Percentiles rank a stretch among this genome's conserved stretches.
These are phyloP conservation scores for Bhutanitis thaidina DNA, from an alignment of 2,888 invertebrate species.

Conservation along the genomic window DNA sequence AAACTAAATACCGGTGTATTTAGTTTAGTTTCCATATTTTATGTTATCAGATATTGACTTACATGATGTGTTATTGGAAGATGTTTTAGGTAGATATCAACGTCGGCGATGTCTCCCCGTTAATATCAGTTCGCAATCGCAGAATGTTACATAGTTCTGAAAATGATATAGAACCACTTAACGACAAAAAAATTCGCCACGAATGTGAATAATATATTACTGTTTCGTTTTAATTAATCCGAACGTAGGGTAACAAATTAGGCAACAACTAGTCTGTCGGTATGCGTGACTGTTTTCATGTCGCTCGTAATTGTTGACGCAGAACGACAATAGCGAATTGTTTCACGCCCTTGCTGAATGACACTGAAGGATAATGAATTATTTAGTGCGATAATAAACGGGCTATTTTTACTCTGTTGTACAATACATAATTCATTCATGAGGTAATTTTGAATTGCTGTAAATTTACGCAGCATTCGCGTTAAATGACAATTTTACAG, in stretches of 20 bases:
- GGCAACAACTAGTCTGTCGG: slow-evolving; percentile 6
- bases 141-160: too few species aligned
- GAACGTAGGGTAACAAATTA: slow-evolving; percentile 5
- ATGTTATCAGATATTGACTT: too few species aligned
- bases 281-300: slow-evolving; percentile 16
- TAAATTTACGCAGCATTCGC: too few species aligned
- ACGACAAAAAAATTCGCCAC: too few species aligned
- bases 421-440: neutral
- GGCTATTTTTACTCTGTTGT: slow-evolving; percentile 1
- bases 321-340: slow-evolving; percentile 8
- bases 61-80: too few species aligned
- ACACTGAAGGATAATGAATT: slow-evolving; percentile 11
- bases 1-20: too few species aligned
- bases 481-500: too few species aligned
- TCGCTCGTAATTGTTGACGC: slow-evolving; percentile 9
- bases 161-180: too few species aligned
- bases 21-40: too few species aligned
- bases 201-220: neutral
- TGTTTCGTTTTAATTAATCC: neutral
- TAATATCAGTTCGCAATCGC: too few species aligned
- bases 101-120: too few species aligned
- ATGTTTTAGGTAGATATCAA: too few species aligned
- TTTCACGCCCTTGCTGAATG: slow-evolving; percentile 14
- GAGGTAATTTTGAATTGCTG: neutral
- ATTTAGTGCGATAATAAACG: slow-evolving; percentile 1